A percentile compares a stretch with the other conserved stretches of the same genome.
phyloP scores from a whole-genome alignment of 2,113 vertebrate genomes.

The Chinchilla lanigera region DNA sequence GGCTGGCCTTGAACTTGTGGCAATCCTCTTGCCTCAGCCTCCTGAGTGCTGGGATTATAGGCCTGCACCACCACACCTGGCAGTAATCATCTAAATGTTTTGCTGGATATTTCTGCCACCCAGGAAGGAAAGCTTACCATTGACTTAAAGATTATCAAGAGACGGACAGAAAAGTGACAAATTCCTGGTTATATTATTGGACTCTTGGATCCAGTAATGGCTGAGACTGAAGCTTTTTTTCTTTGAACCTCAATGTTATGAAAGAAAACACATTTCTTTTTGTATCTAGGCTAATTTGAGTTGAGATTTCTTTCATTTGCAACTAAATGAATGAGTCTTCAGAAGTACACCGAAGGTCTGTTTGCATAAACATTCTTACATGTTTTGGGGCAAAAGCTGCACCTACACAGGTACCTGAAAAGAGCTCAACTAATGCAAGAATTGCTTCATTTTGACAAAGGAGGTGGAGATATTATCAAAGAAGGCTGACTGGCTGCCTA shows the following conservation, averaged over 20 bases:
- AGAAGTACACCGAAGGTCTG: not conserved
- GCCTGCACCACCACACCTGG: not conserved
- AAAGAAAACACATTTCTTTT: slow-evolving; percentile 47
- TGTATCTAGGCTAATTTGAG: slow-evolving; percentile 42
- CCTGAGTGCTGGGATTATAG: not conserved
- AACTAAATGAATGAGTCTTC: slow-evolving; percentile 15
- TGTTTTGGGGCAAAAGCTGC: not conserved
- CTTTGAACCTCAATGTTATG: slow-evolving; percentile 43
- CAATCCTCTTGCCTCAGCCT: not conserved
- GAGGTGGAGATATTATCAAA: not conserved
- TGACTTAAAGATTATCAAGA: slow-evolving; percentile 36
- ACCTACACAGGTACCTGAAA: slow-evolving; percentile 18
- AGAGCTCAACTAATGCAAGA: slow-evolving; percentile 29
- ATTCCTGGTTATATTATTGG: slow-evolving; percentile 14
- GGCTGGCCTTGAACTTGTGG: not conserved
- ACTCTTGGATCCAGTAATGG: not conserved
- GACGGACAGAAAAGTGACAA: not conserved
- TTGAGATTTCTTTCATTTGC: slow-evolving; percentile 49
- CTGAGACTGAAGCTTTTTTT: slow-evolving; percentile 34
- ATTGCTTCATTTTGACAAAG: slow-evolving; percentile 26
- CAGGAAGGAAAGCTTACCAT: slow-evolving; percentile 25
- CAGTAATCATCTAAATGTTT: not conserved
- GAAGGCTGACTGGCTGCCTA: not conserved
- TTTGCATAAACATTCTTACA: slow-evolving; percentile 32
- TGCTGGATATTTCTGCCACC: not conserved